Percentiles rank a stretch among this genome's conserved stretches.
These are phyloP conservation scores for Linyphia triangularis DNA, from an alignment of 2,888 invertebrate genomes.

Conservation along the genomic window DNA sequence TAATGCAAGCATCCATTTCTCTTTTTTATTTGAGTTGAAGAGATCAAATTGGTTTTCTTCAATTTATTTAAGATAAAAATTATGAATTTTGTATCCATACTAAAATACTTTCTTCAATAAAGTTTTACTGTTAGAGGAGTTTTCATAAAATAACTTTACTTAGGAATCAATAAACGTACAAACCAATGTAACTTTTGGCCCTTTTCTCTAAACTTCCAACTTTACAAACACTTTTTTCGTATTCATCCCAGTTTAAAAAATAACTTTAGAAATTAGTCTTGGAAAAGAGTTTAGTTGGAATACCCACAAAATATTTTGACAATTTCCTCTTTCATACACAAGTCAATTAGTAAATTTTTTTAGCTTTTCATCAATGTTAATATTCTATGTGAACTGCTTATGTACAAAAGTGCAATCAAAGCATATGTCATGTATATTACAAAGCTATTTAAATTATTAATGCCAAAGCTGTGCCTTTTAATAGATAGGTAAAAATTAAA, in stretches of 20 bases:
- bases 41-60: too few species aligned
- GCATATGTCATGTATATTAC: background rate
- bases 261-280: background rate
- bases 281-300: background rate
- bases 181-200: too few species aligned
- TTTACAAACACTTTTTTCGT: background rate
- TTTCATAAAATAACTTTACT: too few species aligned
- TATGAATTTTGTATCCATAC: too few species aligned
- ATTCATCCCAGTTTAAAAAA: background rate
- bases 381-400: background rate
- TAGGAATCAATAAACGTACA: too few species aligned
- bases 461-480: slow-evolving; percentile 64
- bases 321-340: background rate
- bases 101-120: too few species aligned
- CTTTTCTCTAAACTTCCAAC: background rate
- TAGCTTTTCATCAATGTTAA: background rate
- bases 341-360: background rate
- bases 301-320: too few species aligned
- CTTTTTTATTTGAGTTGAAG: too few species aligned
- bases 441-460: slow-evolving; percentile 26
- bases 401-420: background rate
- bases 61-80: too few species aligned
- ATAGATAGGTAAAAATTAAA: slow-evolving; percentile 49
- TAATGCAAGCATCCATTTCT: too few species aligned
- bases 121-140: too few species aligned